Conservation (phyloP, 2,888 invertebrate species). For the Sesia bembeciformis region DNA sequence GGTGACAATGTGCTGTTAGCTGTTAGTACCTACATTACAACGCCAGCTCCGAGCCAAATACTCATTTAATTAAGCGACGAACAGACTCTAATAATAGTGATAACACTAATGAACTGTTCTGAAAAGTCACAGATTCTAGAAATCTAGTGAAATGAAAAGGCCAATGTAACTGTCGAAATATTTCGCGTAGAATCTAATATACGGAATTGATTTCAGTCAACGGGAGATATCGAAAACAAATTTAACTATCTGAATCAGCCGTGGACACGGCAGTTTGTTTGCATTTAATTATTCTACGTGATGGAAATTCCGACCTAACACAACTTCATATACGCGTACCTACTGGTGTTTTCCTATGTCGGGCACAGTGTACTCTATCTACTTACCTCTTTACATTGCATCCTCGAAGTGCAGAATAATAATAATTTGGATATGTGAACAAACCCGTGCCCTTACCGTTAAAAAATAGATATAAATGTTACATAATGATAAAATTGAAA, state of each 20-base stretch:
- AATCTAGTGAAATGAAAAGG: too few species aligned
- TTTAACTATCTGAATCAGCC: slow-evolving; percentile 34
- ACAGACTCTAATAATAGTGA: slow-evolving; percentile 3
- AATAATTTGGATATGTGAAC: too few species aligned
- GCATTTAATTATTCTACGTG: slow-evolving; percentile 59
- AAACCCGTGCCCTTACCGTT: too few species aligned
- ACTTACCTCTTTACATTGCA: not conserved
- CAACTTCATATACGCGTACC: not conserved
- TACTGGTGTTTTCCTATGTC: not conserved
- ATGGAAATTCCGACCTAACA: slow-evolving; percentile 32
- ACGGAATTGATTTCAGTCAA: slow-evolving; percentile 23
- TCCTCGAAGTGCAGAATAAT: not conserved
- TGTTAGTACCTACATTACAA: slow-evolving; percentile 12
- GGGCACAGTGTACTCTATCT: not conserved
- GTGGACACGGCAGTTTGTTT: slow-evolving; percentile 50
- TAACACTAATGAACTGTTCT: not conserved
- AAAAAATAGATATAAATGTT: too few species aligned
- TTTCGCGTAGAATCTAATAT: not conserved
- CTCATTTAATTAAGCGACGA: slow-evolving; percentile 33
- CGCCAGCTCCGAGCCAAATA: slow-evolving; percentile 30
- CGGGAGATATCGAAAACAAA: slow-evolving; percentile 44
- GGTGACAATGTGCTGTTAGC: slow-evolving; percentile 34
- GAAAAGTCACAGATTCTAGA: too few species aligned
- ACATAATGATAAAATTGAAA: too few species aligned
- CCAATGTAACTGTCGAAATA: too few species aligned